Evolutionary conservation across 1,140 invertebrate genomes (phyloP), one percentile per base, ranked within the genome.

Genomic region (Eupristina koningsbergeri): DNA sequence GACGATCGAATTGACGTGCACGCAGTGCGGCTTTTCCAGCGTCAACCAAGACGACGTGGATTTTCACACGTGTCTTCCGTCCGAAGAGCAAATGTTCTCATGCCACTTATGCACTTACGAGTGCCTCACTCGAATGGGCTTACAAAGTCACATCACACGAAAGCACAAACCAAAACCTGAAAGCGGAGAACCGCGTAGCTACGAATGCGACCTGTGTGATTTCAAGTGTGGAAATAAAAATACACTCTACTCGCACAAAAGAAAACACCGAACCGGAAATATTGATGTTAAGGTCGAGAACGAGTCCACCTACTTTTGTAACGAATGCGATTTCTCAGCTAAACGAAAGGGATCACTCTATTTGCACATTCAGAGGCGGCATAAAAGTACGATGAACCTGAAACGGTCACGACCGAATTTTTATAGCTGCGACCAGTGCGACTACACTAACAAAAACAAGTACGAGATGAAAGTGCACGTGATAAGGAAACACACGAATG

Each of bases 151-250:
- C 74, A 84, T 89, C 1, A 76, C 85, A 0, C 84, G 86, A 15
- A 89, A 88, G 31, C 89, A 89, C 63, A 80, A 86, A 11, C 61
- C 81, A 0, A 71, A 81, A 22, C 82, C 83, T 22, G 67, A 17
- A 7, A 75, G 7, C 17, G 41, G 71, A 0, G 73, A 7, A 29
- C 47, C 71, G 29, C 50, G 83, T 29, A 39, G 22, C 17, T 87
- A 69, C 41, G 63, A 64, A 0, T 91, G 90, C 79, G 80, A 87
- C 41, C 26, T 87, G 0, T 92, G 94, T 77, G 93, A 93, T 64
- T 94, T 93, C 83, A 92, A 92, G 0, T 94, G 93, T 67, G 87
- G 92, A 3, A 92, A 93, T 34, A 90, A 93, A 69, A 94, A 93
- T 71, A 94, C 93, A 0, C 76, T 94, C 11, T 89, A 93, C 31